Evolutionary conservation across 1,140 invertebrate species (phyloP), one percentile per base, ranked within the genome.

Genomic region (Glossosoma conforme): DNA sequence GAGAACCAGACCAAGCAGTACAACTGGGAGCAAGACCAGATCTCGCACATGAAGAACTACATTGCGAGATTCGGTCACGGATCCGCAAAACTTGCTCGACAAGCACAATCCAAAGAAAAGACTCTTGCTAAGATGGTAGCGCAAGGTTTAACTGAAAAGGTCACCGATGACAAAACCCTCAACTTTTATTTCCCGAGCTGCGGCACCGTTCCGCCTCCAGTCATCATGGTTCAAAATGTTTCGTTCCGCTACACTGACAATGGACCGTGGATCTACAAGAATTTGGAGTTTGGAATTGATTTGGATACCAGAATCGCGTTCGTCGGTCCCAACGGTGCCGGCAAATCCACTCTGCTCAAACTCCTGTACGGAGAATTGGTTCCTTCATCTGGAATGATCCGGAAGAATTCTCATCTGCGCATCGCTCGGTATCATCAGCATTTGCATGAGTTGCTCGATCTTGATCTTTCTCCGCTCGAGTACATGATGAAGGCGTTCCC

Each of bases 11-110:
- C 90, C 78, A 99, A 99, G 68, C 91, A 94, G 59, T 99, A 98
- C 68, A 94, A 98, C 60, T 99, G 96, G 97, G 96, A 99, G 72
- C 97, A 99, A 69, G 94, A 97, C 75, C 96, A 99, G 74, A 98
- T 99, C 43, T 80, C 92, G 52, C 91, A 99, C 63, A 99, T 99
- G 97, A 99, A 98, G 83, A 97, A 99, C 68, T 99, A 99, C 68
- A 98, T 99, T 60, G 97, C 97, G 0, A 75, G 97, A 42, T 99
- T 99, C 75, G 97, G 97, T 81, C 97, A 99, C 69, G 97, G 97
- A 63, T 95, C 90, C 37, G 96, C 96, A 0, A 99, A 99, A 75
- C 70, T 99, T 30, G 97, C 97, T 0, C 78, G 96, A 48, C 97
- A 99, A 69, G 97, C 97, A 36, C 96, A 99, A 72, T 97, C 93